phyloP scores from a whole-genome alignment of 1,140 invertebrate species.

The Glomeris maerens region DNA sequence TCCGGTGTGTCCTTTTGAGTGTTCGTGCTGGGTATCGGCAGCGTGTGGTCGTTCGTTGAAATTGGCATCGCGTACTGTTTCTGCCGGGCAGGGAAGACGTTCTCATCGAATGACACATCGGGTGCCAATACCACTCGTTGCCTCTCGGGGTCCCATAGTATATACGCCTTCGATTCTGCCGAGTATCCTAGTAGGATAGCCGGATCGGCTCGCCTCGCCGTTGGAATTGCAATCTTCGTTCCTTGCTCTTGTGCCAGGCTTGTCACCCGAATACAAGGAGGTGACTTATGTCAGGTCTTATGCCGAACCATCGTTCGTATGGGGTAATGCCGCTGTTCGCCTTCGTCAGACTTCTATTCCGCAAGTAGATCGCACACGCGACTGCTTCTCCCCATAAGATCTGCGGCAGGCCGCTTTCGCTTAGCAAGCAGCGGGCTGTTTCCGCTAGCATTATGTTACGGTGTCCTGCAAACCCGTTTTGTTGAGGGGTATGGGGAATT shows the following conservation, averaged over 20 bases:
- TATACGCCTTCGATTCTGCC: too few species aligned
- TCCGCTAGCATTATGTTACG: not conserved
- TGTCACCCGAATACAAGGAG: slow-evolving; percentile 34
- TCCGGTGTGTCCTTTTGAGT: too few species aligned
- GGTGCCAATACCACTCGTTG: too few species aligned
- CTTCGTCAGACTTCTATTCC: slow-evolving; percentile 30
- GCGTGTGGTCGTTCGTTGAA: too few species aligned
- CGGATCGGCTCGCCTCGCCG: not conserved
- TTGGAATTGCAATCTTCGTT: not conserved
- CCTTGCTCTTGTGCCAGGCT: slow-evolving; percentile 17
- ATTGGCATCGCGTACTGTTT: too few species aligned
- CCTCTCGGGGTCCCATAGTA: too few species aligned
- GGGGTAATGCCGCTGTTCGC: slow-evolving; percentile 28
- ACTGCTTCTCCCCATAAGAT: too few species aligned
- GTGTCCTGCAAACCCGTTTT: slow-evolving; percentile 31
- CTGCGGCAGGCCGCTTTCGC: too few species aligned
- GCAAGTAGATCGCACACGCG: slow-evolving; percentile 29
- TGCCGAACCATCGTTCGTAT: slow-evolving; percentile 29
- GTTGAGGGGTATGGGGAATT: slow-evolving; percentile 27
- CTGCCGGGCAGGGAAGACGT: too few species aligned
- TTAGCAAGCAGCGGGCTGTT: too few species aligned
- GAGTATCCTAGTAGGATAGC: not conserved
- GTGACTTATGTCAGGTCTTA: slow-evolving; percentile 33
- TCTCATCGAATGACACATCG: too few species aligned
- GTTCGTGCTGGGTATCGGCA: too few species aligned